Evolutionary conservation across 2,797 vertebrate genomes (phyloP).

Genomic region (Uromys caudimaculatus): DNA sequence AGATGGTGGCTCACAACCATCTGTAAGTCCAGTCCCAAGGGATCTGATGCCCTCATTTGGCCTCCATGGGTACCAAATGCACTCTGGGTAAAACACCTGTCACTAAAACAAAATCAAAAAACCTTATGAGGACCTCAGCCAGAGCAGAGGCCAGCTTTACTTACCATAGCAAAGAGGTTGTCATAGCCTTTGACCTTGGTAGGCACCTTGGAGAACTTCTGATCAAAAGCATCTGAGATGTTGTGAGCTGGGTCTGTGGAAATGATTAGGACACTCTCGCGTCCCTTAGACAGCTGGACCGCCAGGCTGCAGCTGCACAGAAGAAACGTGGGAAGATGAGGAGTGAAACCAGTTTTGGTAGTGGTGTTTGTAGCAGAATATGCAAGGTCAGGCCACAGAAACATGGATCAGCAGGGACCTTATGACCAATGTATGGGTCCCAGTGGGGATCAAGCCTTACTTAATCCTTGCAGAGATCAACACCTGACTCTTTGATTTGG

Average conservation of each 20-base stretch:
- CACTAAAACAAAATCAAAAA: neutral
- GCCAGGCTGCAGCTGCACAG: conserved; percentile 94
- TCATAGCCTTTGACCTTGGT: conserved; percentile 98
- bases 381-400: neutral
- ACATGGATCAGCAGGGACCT: neutral
- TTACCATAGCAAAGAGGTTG: conserved; percentile 98
- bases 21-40: neutral
- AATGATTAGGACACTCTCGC: conserved; percentile 98
- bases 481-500: neutral
- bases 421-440: neutral
- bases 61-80: neutral
- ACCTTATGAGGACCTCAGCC: neutral
- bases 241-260: conserved; percentile 98
- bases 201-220: conserved; percentile 98
- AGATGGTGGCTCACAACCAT: neutral
- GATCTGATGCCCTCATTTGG: neutral
- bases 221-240: conserved; percentile 98
- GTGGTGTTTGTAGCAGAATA: neutral
- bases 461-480: neutral
- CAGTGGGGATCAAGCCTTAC: neutral
- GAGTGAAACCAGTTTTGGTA: neutral
- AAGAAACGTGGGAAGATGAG: conserved; percentile 14
- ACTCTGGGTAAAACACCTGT: neutral
- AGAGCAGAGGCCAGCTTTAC: conserved; percentile 66
- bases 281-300: conserved; percentile 94